These are phyloP conservation scores for Dromococcyx pavoninus DNA, from an alignment of 2,797 vertebrate genomes.

Conservation along the genomic window DNA sequence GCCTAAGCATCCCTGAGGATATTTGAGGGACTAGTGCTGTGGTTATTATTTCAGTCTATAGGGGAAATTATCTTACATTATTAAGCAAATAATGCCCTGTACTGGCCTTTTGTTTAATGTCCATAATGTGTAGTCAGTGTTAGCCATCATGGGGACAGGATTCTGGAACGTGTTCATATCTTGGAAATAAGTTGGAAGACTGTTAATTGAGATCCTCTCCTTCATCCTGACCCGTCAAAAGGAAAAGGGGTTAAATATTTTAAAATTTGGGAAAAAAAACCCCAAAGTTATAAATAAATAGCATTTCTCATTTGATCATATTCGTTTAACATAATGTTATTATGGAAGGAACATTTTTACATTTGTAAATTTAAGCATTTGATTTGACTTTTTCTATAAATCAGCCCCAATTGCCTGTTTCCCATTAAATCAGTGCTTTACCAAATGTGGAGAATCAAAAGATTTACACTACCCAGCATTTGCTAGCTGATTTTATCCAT, in stretches of 20 bases:
- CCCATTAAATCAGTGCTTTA: neutral
- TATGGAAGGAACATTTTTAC: neutral
- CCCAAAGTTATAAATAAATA: neutral
- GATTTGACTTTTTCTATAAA: conserved; percentile 11
- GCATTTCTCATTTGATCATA: neutral
- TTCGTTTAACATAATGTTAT: neutral
- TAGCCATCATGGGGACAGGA: neutral
- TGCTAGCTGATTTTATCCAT: neutral
- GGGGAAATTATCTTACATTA: conserved; percentile 9
- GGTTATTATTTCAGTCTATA: conserved; percentile 7
- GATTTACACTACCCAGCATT: neutral
- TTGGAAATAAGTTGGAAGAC: neutral
- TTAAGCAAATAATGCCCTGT: conserved; percentile 21
- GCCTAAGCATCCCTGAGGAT: conserved; percentile 25
- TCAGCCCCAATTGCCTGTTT: neutral
- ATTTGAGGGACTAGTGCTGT: conserved; percentile 6
- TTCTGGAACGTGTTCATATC: neutral
- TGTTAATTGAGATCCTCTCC: neutral
- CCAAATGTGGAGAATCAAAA: neutral
- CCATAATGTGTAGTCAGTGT: neutral
- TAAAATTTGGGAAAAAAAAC: fast-evolving
- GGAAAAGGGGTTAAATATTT: neutral
- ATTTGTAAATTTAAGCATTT: neutral
- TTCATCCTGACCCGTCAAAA: neutral
- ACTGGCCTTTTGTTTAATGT: neutral